Evolutionary conservation across 1,140 invertebrate genomes (phyloP).

Genomic region (Atta cephalotes): DNA sequence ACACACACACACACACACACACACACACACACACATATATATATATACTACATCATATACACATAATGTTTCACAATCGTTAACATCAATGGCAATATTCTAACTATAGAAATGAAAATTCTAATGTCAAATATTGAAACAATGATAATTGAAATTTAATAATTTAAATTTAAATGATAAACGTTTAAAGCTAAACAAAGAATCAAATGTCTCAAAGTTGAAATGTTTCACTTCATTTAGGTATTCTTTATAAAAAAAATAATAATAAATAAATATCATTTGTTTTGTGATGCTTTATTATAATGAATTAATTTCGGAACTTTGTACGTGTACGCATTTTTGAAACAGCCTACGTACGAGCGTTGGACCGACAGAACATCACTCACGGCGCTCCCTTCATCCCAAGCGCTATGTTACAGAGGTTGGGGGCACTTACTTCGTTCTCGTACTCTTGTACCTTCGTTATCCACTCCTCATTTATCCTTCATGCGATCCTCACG

Average conservation of each 20-base stretch:
- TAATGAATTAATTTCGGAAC: conserved; percentile 26
- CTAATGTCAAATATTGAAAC: background rate
- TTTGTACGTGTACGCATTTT: conserved; percentile 51
- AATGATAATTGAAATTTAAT: background rate
- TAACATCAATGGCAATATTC: background rate
- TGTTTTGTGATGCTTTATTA: background rate
- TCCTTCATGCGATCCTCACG: conserved; percentile 75
- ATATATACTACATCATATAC: conserved; percentile 16
- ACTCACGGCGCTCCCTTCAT: conserved; percentile 81
- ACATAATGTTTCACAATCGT: background rate
- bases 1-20: too few species aligned
- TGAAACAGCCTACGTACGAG: conserved; percentile 73
- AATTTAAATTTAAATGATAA: background rate
- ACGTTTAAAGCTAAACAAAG: background rate
- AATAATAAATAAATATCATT: too few species aligned
- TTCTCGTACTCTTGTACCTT: conserved; percentile 83
- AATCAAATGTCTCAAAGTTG: background rate
- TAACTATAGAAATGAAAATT: background rate
- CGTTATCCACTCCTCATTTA: conserved; percentile 83
- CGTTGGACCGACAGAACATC: conserved; percentile 79
- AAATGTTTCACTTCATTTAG: background rate
- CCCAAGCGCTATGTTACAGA: conserved; percentile 75
- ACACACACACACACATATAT: background rate
- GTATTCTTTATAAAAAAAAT: background rate
- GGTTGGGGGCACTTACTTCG: conserved; percentile 78